Conservation (phyloP, 2,888 invertebrate genomes). For the Dynastes hyllus region DNA sequence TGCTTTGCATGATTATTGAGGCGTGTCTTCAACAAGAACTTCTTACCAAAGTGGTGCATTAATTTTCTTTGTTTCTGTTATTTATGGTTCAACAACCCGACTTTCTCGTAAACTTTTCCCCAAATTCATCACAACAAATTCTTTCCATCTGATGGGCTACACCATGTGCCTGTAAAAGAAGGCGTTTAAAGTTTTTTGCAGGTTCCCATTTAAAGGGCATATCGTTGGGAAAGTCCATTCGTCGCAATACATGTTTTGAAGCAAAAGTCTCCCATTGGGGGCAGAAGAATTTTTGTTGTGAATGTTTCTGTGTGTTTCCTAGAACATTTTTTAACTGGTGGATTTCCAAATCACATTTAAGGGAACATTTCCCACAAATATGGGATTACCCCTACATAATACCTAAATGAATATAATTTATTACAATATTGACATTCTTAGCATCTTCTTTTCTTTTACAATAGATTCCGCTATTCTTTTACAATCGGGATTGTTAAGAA, state of each 20-base stretch:
- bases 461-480: not conserved
- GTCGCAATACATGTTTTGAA: not conserved
- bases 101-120: not conserved
- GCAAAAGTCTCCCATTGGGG: not conserved
- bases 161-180: not conserved
- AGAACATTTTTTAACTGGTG: too few species aligned
- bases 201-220: not conserved
- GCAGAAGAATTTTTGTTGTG: not conserved
- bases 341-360: slow-evolving; percentile 28
- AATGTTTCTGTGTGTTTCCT: not conserved
- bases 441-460: not conserved
- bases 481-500: not conserved
- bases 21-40: not conserved
- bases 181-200: not conserved
- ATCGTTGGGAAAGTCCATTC: not conserved
- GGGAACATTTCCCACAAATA: not conserved
- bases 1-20: not conserved
- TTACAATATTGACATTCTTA: not conserved
- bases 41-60: not conserved
- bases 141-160: not conserved
- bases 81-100: not conserved
- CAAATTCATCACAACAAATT: not conserved
- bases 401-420: not conserved
- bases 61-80: not conserved
- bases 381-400: too few species aligned